Conservation (phyloP, 2,888 invertebrate genomes). For the Caenorhabditis afra region DNA sequence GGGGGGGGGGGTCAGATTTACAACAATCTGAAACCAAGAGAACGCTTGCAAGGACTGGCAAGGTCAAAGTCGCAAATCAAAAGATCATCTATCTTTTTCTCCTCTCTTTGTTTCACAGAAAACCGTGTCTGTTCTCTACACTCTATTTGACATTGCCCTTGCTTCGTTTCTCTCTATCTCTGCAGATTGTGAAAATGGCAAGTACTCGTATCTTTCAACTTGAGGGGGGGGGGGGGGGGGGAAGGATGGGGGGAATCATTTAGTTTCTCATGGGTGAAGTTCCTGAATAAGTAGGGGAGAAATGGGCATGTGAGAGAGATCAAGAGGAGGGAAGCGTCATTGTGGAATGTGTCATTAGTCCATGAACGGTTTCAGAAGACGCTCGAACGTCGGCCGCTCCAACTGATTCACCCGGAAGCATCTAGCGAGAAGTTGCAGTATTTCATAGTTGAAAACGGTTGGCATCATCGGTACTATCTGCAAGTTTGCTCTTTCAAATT, state of each 20-base stretch:
- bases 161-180: constrained; percentile 12
- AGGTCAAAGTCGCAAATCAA: constrained; percentile 38
- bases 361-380: constrained; percentile 39
- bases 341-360: constrained; percentile 30
- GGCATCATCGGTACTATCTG: constrained; percentile 53
- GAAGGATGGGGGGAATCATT: constrained; percentile 20
- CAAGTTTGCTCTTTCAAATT: constrained; percentile 5
- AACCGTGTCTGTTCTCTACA: constrained; percentile 25
- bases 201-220: constrained; percentile 46
- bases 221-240: constrained; percentile 16
- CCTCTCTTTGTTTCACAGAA: constrained; percentile 32
- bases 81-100: constrained; percentile 36
- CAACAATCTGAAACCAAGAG: not conserved
- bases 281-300: constrained; percentile 50
- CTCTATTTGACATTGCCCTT: constrained; percentile 45
- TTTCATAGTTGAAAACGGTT: constrained; percentile 44
- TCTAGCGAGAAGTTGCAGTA: constrained; percentile 35
- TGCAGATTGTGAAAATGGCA: constrained; percentile 12
- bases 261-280: not conserved
- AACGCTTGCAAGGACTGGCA: not conserved
- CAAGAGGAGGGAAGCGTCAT: constrained; percentile 18
- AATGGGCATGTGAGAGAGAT: constrained; percentile 34
- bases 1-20: not conserved
- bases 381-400: constrained; percentile 58
- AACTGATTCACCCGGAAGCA: constrained; percentile 61